Conservation (phyloP, 2,797 vertebrate genomes). For the Serranus cabrilla region DNA sequence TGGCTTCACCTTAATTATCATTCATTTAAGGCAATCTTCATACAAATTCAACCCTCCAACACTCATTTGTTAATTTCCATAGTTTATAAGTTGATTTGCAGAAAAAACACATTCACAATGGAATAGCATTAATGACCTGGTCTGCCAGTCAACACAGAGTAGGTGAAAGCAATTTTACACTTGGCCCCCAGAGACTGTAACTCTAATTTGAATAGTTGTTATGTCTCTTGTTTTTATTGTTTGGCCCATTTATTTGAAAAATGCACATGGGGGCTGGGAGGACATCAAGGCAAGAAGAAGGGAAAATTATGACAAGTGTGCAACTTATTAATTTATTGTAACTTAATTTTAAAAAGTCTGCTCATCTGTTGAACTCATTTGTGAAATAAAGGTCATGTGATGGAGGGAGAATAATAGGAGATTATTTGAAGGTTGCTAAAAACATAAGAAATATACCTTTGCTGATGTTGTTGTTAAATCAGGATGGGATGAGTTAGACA, state of each 20-base stretch:
- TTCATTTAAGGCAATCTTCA: conserved; percentile 32
- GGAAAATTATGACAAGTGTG: conserved; percentile 70
- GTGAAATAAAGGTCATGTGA: conserved; percentile 49
- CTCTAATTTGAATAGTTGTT: conserved; percentile 76
- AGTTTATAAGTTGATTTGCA: conserved; percentile 70
- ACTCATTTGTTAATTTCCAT: conserved; percentile 68
- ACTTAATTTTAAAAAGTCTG: conserved; percentile 70
- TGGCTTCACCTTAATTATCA: conserved; percentile 44
- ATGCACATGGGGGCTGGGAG: conserved; percentile 61
- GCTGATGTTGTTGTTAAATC: not conserved
- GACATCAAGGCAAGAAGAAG: conserved; percentile 51
- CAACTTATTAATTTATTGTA: conserved; percentile 75
- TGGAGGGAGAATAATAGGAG: conserved; percentile 15
- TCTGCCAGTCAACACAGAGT: conserved; percentile 72
- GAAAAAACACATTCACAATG: conserved; percentile 61
- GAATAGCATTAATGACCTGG: conserved; percentile 80
- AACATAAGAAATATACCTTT: conserved; percentile 25
- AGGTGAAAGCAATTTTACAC: conserved; percentile 85
- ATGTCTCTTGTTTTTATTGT: conserved; percentile 78
- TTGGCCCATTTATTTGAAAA: conserved; percentile 76
- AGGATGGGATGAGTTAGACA: not conserved
- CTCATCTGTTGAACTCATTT: conserved; percentile 49
- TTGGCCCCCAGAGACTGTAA: conserved; percentile 73
- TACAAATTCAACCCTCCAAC: conserved; percentile 40
- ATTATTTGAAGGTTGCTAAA: conserved; percentile 47